Evolutionary conservation across 2,113 vertebrate genomes (phyloP), one percentile per base, ranked within the genome.

Genomic region (Grallaria varia): DNA sequence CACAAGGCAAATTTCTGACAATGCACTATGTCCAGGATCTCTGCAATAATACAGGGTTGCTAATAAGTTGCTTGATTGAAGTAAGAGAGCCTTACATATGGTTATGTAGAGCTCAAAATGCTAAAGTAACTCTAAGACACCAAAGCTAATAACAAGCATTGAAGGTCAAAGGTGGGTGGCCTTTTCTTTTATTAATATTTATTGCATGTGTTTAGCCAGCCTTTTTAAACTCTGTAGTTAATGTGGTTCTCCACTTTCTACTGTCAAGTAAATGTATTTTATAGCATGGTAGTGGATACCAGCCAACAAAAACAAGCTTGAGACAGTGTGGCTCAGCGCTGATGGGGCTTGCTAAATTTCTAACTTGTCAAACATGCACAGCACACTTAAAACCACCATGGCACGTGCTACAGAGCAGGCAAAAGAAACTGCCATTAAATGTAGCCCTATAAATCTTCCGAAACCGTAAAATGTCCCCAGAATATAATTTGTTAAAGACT

Each of bases 101-200:
- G 60, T 76, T 94, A 95, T 5, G 31, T 91, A 84, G 72, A 23
- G 75, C 50, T 96, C 73, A 96, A 88, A 94, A 91, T 63, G 63
- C 72, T 96, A 85, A 40, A 44, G 69, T 30, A 87, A 97, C 91
- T 96, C 79, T 62, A 91, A 96, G 96, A 85, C 85, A 96, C 69
- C 76, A 96, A 75, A 49, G 81, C 49, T 84, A 97, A 85, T 82
- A 95, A 96, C 86, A 96, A 89, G 69, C 87, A 95, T 60, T 90
- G 92, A 97, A 97, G 97, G 97, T 95, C 96, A 98, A 97, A 97
- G 97, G 96, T 96, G 97, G 94, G 96, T 98, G 96, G 96, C 96
- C 94, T 96, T 95, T 94, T 95, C 91, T 94, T 96, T 97, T 97
- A 97, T 97, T 97, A 98, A 97, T 97, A 97, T 97, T 98, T 97